A percentile compares a stretch with the other conserved stretches of the same genome.
Evolutionary conservation across 2,888 invertebrate genomes (phyloP).

Genomic region (Meteorus cinctellus): DNA sequence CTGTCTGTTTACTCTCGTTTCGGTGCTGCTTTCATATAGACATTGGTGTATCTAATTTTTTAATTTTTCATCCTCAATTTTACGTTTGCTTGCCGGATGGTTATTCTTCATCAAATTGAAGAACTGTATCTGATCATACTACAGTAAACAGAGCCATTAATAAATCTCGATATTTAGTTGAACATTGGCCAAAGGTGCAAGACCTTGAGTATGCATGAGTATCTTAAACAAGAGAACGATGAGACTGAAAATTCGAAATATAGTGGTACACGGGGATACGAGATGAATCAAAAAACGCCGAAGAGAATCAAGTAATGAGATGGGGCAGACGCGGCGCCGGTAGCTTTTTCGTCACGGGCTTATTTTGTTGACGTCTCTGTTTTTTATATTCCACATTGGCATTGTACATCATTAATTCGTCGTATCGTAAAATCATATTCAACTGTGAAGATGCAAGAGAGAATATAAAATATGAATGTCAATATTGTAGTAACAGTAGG

Average conservation of each 20-base stretch:
- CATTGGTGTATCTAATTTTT: not conserved
- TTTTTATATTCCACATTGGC: slow-evolving; percentile 53
- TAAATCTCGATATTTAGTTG: not conserved
- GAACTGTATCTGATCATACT: not conserved
- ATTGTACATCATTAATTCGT: slow-evolving; percentile 17
- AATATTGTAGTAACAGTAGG: not conserved
- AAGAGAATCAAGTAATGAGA: slow-evolving; percentile 70
- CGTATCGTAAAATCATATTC: slow-evolving; percentile 36
- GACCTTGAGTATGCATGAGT: not conserved
- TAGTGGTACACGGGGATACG: not conserved
- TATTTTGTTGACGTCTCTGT: slow-evolving; percentile 59
- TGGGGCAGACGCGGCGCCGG: slow-evolving; percentile 67
- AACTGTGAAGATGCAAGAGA: too few species aligned
- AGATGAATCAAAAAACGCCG: slow-evolving; percentile 45
- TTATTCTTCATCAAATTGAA: not conserved
- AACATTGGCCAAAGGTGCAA: not conserved
- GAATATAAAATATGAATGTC: too few species aligned
- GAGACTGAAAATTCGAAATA: not conserved
- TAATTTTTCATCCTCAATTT: not conserved
- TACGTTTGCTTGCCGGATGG: not conserved
- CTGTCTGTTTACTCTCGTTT: slow-evolving; percentile 60
- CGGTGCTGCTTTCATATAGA: slow-evolving; percentile 41
- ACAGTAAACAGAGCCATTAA: not conserved
- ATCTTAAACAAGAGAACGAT: not conserved
- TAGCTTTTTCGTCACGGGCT: slow-evolving; percentile 64